phyloP scores from a whole-genome alignment of 2,888 invertebrate genomes.

The Ichneumoninae sp. region DNA sequence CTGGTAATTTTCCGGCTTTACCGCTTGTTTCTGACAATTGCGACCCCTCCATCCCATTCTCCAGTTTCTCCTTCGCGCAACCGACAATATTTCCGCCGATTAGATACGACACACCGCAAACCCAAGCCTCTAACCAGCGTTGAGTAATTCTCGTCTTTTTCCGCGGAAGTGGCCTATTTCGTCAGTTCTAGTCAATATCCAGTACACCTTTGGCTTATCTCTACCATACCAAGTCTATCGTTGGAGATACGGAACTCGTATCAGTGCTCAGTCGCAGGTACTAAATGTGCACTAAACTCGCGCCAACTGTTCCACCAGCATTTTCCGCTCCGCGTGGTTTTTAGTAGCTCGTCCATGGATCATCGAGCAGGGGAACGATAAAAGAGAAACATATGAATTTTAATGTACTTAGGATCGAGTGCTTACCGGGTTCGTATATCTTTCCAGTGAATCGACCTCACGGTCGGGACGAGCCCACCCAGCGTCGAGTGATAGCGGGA shows the following conservation, averaged over 20 bases:
- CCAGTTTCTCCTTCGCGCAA: conserved; percentile 73
- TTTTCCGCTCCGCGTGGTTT: neutral
- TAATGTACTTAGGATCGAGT: neutral
- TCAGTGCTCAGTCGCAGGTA: neutral
- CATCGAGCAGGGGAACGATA: neutral
- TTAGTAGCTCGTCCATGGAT: neutral
- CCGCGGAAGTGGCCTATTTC: conserved; percentile 4
- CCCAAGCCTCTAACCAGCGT: conserved; percentile 65
- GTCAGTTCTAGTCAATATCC: neutral
- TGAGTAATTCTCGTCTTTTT: conserved; percentile 25
- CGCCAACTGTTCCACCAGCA: neutral
- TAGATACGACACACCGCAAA: conserved; percentile 75
- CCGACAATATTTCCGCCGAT: conserved; percentile 73
- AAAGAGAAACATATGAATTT: conserved; percentile 33
- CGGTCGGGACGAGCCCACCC: conserved; percentile 82
- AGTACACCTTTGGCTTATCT: neutral
- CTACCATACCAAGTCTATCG: neutral
- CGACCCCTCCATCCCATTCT: neutral
- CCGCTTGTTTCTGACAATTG: too few relatives aligned
- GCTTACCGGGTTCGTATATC: conserved; percentile 82
- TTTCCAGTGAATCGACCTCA: conserved; percentile 81
- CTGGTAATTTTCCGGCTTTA: too few relatives aligned
- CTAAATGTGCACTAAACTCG: neutral
- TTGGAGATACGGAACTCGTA: conserved; percentile 4
- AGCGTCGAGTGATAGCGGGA: conserved; percentile 79